A percentile compares a stretch with the other conserved stretches of the same genome.
Evolutionary conservation across 2,888 invertebrate genomes (phyloP).

Genomic region (Lycocerus yunnanus): DNA sequence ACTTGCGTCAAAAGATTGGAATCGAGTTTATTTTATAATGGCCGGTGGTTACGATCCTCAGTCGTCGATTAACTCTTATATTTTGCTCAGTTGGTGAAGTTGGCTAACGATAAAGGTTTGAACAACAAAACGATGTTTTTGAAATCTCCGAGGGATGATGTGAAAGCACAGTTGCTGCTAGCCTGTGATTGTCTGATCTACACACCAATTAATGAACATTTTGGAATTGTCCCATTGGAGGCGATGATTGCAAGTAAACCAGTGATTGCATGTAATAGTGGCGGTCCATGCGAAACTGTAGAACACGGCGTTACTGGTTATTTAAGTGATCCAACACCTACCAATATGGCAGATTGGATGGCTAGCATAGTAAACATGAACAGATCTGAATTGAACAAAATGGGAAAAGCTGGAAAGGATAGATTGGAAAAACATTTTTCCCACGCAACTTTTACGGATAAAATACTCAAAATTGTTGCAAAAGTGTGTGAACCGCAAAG

Average conservation of each 20-base stretch:
- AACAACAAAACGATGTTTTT: constrained; percentile 79
- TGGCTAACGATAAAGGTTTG: constrained; percentile 68
- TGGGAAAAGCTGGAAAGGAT: constrained; percentile 77
- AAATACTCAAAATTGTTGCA: constrained; percentile 63
- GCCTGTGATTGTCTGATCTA: constrained; percentile 83
- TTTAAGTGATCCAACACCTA: constrained; percentile 70
- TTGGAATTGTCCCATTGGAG: constrained; percentile 98
- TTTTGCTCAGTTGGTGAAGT: constrained; percentile 72
- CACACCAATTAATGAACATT: constrained; percentile 97
- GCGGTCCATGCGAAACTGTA: constrained; percentile 95
- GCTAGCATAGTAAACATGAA: constrained; percentile 64
- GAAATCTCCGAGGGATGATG: constrained; percentile 83
- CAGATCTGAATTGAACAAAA: constrained; percentile 59
- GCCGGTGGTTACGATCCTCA: constrained; percentile 96
- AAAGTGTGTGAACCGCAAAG: background rate
- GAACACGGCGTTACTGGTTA: constrained; percentile 79
- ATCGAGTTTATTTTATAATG: constrained; percentile 80
- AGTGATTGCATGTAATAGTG: constrained; percentile 93
- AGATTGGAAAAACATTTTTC: constrained; percentile 83
- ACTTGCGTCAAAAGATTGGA: constrained; percentile 63
- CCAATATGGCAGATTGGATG: constrained; percentile 81
- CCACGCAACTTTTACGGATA: constrained; percentile 76
- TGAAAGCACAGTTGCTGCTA: constrained; percentile 80
- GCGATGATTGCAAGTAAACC: constrained; percentile 95
- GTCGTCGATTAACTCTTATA: constrained; percentile 87